phyloP scores from a whole-genome alignment of 2,113 vertebrate species.

The Rissa tridactyla region DNA sequence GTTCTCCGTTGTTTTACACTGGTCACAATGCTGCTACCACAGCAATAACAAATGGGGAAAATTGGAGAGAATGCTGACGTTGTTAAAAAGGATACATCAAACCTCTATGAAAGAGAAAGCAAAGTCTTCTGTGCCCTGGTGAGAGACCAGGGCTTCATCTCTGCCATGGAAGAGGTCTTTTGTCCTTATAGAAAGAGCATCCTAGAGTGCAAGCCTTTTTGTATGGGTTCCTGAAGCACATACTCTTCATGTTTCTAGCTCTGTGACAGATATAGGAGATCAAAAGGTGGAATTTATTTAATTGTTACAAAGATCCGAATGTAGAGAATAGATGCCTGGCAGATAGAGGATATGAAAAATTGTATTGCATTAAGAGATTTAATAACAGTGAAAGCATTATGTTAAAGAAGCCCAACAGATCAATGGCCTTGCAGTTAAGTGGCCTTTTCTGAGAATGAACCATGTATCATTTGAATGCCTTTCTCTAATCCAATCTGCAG shows the following conservation, averaged over 20 bases:
- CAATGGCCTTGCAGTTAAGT: background rate
- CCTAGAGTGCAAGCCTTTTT: background rate
- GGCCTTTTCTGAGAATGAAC: background rate
- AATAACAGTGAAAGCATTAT: background rate
- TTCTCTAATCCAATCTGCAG: background rate
- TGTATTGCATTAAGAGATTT: background rate
- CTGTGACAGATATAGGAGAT: background rate
- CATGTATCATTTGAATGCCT: background rate
- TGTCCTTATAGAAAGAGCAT: background rate
- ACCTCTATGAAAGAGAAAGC: background rate
- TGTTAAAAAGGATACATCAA: background rate
- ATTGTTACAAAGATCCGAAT: background rate
- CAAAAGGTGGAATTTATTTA: background rate
- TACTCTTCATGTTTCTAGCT: background rate
- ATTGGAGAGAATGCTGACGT: background rate
- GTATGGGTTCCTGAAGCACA: background rate
- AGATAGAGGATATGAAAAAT: background rate
- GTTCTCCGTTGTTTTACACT: background rate
- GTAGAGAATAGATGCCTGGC: background rate
- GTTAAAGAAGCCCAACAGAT: background rate
- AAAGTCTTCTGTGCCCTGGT: background rate
- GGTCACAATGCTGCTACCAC: background rate
- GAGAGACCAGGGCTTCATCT: background rate
- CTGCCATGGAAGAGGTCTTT: background rate
- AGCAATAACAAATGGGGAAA: background rate